These are phyloP conservation scores for Acanthosepion esculentum DNA, from an alignment of 2,888 invertebrate species.

Conservation along the genomic window DNA sequence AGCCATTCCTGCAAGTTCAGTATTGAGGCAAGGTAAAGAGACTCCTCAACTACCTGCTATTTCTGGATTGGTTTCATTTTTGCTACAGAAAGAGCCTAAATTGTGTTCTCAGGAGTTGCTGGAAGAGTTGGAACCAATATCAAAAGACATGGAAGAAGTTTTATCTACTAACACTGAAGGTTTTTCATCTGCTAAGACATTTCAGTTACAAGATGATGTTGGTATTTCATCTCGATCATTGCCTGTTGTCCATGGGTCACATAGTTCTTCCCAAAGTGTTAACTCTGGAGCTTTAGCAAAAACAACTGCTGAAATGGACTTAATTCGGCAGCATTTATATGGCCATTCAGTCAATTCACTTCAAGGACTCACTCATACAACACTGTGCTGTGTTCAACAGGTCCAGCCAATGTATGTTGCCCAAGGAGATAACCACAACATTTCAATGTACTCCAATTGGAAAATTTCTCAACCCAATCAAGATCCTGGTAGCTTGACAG, in stretches of 20 bases:
- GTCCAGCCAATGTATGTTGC: slow-evolving; percentile 94
- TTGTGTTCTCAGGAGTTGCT: background rate
- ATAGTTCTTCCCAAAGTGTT: background rate
- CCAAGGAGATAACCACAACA: slow-evolving; percentile 81
- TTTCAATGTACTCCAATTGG: slow-evolving; percentile 98
- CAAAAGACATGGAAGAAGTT: background rate
- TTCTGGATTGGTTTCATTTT: background rate
- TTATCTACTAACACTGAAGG: background rate
- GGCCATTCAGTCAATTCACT: slow-evolving; percentile 67
- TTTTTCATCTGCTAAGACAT: background rate
- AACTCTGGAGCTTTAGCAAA: background rate
- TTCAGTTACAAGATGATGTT: background rate
- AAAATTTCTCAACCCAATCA: slow-evolving; percentile 70
- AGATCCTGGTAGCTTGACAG: slow-evolving; percentile 81
- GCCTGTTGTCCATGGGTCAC: background rate
- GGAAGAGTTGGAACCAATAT: background rate
- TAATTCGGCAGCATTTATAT: background rate
- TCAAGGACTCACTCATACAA: slow-evolving; percentile 74
- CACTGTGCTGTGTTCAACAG: slow-evolving; percentile 93
- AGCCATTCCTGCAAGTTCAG: slow-evolving; percentile 40
- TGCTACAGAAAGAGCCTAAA: background rate
- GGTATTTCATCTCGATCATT: background rate
- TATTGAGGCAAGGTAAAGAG: background rate
- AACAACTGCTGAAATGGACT: background rate
- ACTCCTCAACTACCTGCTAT: background rate